Percentiles rank a stretch among this genome's conserved stretches.
Evolutionary conservation across 2,888 invertebrate species (phyloP).

Genomic region (Dynastes maya): DNA sequence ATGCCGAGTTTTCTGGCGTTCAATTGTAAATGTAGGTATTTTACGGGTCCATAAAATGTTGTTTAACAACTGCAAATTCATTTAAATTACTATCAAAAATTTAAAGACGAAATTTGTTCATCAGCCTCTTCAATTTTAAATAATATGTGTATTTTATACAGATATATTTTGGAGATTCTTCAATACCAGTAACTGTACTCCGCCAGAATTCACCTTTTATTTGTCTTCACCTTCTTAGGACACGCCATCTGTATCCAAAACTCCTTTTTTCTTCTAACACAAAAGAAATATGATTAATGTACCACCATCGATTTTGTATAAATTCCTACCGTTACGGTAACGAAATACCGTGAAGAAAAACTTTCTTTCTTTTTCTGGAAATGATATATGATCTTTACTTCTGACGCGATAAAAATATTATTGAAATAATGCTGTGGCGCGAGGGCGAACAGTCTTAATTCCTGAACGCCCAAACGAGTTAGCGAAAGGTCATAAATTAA

Average conservation of each 20-base stretch:
- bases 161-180: no score
- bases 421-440: slow-evolving; percentile 35
- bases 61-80: no score
- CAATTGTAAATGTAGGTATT: no score
- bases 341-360: slow-evolving; percentile 24
- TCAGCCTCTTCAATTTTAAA: no score
- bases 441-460: slow-evolving; percentile 28
- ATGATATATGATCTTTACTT: slow-evolving; percentile 38
- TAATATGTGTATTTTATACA: no score
- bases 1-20: no score
- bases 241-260: not conserved
- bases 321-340: slow-evolving; percentile 27
- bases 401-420: slow-evolving; percentile 44
- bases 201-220: no score
- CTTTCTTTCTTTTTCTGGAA: slow-evolving; percentile 20
- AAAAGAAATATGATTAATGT: slow-evolving; percentile 43
- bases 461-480: not conserved
- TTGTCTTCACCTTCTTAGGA: no score
- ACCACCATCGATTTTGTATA: slow-evolving; percentile 27
- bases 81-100: no score
- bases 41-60: no score
- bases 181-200: no score
- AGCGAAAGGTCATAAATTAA: slow-evolving; percentile 31
- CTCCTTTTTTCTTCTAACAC: slow-evolving; percentile 1
- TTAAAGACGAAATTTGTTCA: no score